phyloP scores from a whole-genome alignment of 2,113 vertebrate species.

The human (Homo sapiens) region GRCh38 chr14:61126501-61127000 shows the following conservation, averaged over 20 bases:
- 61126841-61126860: not conserved
- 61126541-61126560: slow-evolving; percentile 31
- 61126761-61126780: not conserved
- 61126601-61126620: slow-evolving; percentile 44
- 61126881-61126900: slow-evolving; percentile 4
- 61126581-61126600: not conserved
- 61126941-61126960: not conserved
- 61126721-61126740: not conserved
- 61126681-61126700: not conserved
- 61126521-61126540: not conserved
- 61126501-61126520: not conserved
- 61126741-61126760: not conserved
- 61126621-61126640: slow-evolving; percentile 69
- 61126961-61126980: slow-evolving; percentile 16
- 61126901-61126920: slow-evolving; percentile 38
- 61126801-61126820: not conserved
- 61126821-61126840: not conserved
- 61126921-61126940: not conserved
- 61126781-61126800: not conserved
- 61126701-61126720: not conserved
- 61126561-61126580: not conserved
- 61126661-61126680: not conserved
- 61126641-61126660: slow-evolving; percentile 49
- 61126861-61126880: not conserved
- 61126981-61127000: slow-evolving; percentile 7